A percentile compares a stretch with the other conserved stretches of the same genome.
phyloP scores from a whole-genome alignment of 2,113 vertebrate species.

The Eubucco bourcierii region DNA sequence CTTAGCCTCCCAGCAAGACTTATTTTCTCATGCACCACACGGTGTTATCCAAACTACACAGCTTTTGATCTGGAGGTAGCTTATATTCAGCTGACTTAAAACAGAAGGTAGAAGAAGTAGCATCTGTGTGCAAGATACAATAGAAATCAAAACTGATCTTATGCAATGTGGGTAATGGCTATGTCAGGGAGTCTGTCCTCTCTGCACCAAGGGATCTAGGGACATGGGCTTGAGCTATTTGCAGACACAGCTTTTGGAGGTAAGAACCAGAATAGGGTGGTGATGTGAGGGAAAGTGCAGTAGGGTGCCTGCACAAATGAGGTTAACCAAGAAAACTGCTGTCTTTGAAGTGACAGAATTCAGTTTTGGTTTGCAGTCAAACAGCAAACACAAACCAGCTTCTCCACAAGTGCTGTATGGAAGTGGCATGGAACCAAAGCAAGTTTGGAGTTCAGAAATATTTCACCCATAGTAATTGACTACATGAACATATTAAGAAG shows the following conservation, averaged over 20 bases:
- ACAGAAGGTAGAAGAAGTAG: not conserved
- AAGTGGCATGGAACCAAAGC: not conserved
- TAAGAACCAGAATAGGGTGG: not conserved
- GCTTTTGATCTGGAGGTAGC: not conserved
- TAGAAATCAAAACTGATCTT: not conserved
- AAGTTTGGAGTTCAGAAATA: not conserved
- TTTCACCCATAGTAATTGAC: not conserved
- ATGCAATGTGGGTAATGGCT: not conserved
- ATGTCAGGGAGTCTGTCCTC: not conserved
- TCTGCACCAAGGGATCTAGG: too few species aligned
- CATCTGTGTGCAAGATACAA: not conserved
- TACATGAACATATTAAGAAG: not conserved
- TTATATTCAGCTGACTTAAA: not conserved
- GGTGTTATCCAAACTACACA: not conserved
- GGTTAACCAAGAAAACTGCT: not conserved
- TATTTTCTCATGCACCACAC: not conserved
- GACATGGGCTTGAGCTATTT: rapidly evolving
- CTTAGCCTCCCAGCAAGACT: not conserved
- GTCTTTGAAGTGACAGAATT: not conserved
- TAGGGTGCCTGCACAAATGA: not conserved
- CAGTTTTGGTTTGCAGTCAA: not conserved
- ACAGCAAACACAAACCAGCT: not conserved
- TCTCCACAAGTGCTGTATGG: too few species aligned
- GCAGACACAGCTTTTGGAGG: not conserved
- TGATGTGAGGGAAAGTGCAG: not conserved